phyloP scores from a whole-genome alignment of 2,797 vertebrate genomes.

The Okamejei kenojei region DNA sequence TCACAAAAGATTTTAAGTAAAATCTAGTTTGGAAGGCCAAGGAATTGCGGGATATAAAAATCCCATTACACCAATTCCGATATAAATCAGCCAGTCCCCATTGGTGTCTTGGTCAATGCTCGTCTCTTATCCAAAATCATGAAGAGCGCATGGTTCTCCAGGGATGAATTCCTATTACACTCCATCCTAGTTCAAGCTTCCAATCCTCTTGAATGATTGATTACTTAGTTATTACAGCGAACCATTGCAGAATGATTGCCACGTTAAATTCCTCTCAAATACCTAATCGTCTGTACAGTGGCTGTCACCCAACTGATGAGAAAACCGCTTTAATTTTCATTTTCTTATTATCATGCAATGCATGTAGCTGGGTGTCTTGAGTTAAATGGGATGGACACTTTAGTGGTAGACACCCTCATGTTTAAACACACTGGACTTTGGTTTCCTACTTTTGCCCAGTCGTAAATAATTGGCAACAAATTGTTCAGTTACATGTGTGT shows the following conservation, averaged over 20 bases:
- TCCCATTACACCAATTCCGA: neutral
- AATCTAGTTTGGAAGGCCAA: neutral
- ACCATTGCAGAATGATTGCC: neutral
- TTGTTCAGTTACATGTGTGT: neutral
- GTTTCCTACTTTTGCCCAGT: neutral
- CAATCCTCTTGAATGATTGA: neutral
- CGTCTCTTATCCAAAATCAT: neutral
- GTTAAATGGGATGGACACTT: neutral
- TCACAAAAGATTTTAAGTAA: neutral
- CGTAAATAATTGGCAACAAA: neutral
- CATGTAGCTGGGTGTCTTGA: neutral
- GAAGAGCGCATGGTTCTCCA: neutral
- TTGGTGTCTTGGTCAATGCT: neutral
- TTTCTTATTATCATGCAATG: neutral
- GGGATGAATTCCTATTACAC: neutral
- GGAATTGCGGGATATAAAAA: neutral
- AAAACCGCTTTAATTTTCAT: slow-evolving; percentile 1
- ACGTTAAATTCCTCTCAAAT: neutral
- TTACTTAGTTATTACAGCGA: neutral
- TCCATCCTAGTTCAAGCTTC: neutral
- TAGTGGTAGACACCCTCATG: neutral
- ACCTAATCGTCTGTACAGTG: neutral
- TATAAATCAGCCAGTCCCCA: neutral
- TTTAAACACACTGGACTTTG: neutral
- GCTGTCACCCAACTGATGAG: neutral